Evolutionary conservation across 2,113 vertebrate genomes (phyloP).

Genomic region (Bubo bubo): DNA sequence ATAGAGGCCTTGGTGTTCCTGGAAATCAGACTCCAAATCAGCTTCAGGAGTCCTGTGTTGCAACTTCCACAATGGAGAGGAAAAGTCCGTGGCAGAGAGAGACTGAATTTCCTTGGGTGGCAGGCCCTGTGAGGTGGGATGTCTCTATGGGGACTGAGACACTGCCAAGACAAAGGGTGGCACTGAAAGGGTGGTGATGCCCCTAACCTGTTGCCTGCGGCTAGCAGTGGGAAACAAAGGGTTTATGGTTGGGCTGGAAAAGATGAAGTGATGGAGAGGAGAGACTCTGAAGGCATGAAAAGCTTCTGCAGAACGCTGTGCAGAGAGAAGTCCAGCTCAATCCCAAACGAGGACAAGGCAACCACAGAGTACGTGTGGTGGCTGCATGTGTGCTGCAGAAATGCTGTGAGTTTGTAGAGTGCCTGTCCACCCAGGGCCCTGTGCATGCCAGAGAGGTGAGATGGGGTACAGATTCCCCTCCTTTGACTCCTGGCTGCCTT

Average conservation of each 20-base stretch:
- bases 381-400: background rate
- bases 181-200: background rate
- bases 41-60: background rate
- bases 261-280: background rate
- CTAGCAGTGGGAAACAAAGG: background rate
- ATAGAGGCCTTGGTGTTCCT: background rate
- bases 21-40: background rate
- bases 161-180: background rate
- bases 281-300: background rate
- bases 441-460: background rate
- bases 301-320: background rate
- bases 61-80: background rate
- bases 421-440: background rate
- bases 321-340: background rate
- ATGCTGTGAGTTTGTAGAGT: background rate
- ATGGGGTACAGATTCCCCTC: background rate
- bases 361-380: background rate
- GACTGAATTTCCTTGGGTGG: background rate
- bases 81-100: background rate
- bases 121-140: background rate
- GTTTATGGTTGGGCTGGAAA: background rate
- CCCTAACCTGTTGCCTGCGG: background rate
- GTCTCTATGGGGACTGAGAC: background rate
- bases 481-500: constrained; percentile 50
- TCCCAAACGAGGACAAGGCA: background rate